These are phyloP conservation scores for Meganola albula DNA, from an alignment of 2,888 invertebrate genomes.

Conservation along the genomic window DNA sequence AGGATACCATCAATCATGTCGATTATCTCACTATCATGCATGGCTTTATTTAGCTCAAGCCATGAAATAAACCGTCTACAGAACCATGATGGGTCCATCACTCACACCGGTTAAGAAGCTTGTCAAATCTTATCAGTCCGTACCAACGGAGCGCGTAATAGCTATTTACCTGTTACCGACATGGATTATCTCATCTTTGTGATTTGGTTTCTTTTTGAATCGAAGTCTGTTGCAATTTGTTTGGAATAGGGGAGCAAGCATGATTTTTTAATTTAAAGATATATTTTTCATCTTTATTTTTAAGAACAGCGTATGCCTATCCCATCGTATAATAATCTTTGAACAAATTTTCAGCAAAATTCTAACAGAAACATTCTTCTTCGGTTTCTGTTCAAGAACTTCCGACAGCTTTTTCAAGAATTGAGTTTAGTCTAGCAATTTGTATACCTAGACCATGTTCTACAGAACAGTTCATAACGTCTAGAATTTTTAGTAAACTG, in stretches of 20 bases:
- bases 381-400: too few relatives aligned
- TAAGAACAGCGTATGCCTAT: too few relatives aligned
- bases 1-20: slow-evolving; percentile 23
- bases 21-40: slow-evolving; percentile 38
- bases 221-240: slow-evolving; percentile 36
- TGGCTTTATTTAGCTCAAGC: slow-evolving; percentile 50
- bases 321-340: too few relatives aligned
- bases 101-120: slow-evolving; percentile 45
- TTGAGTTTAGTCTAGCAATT: too few relatives aligned
- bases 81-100: slow-evolving; percentile 52
- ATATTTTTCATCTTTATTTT: too few relatives aligned
- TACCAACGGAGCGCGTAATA: slow-evolving; percentile 70
- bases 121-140: slow-evolving; percentile 66
- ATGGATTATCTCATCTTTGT: slow-evolving; percentile 57
- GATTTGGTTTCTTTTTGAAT: slow-evolving; percentile 59
- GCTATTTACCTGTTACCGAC: slow-evolving; percentile 69
- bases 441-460: too few relatives aligned
- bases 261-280: too few relatives aligned
- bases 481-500: too few relatives aligned
- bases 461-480: too few relatives aligned
- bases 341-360: too few relatives aligned
- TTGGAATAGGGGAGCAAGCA: slow-evolving; percentile 8
- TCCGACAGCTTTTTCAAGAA: too few relatives aligned
- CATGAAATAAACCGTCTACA: slow-evolving; percentile 64
- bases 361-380: too few relatives aligned